Base-by-base conservation (phyloP, 2,888 invertebrate species). In the Pseudoips prasinana region DNA sequence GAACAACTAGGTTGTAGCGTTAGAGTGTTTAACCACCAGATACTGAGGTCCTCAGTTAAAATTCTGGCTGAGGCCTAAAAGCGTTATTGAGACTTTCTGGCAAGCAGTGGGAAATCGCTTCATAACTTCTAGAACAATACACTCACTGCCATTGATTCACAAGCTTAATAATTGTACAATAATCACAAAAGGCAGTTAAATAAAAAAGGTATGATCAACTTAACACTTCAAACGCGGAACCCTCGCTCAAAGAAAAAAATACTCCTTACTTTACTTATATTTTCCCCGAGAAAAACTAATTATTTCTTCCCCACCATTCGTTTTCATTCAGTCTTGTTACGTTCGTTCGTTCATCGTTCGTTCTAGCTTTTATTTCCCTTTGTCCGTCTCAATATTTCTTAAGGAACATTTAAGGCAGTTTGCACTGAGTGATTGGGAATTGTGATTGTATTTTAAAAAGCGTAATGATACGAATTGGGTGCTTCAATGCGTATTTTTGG, bases 291-390 rank as follows among this genome's bases (percentile, higher is more conserved):
- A 58, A 66, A 63, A 67, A 67, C 65, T 73, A 75, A 77, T 77
- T 77, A 73, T 71, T 66, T 62, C 58, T 58, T 54, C 43, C 36
- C 46, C 49, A 41, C 58, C 65, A 67, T 73, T 74, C 60, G 61
- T 69, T 67, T 60, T 49, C 60, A 63, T 57, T 65, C 58, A 57
- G 59, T 54, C 65, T 65, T 59, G 64, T 62, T 62, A 65, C 60
- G 36, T 44, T 57, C 10, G 27, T 46, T 50, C 31, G 8, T 14
- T 14, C 14, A 14, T 14, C 14, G 14, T 14, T 14, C 5, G 2
- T 20, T 3, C 18, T 18, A 18, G 6, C 29, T 45, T 36, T 46
- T 47, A 39, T 54, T 43, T 41, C 28, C 41, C 29, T 48, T 39
- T 50, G 49, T 37, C 33, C 17, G 32, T 39, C 30, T 38, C 53